Conservation (phyloP, 2,888 invertebrate species). For the Melieria omissa region DNA sequence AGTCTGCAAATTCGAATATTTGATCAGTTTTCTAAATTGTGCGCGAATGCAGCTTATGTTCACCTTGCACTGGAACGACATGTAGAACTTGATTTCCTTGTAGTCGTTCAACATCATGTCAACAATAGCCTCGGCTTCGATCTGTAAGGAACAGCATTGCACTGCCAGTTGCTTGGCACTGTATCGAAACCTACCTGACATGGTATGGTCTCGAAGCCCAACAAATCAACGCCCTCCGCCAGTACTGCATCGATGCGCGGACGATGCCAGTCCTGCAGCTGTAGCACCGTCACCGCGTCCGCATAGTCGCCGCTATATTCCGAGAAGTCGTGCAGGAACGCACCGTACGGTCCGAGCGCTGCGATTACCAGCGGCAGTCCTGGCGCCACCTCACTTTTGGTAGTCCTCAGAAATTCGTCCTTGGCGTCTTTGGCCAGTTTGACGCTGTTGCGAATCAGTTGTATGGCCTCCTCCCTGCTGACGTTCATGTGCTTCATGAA, state of each 20-base stretch:
- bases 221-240: constrained; percentile 82
- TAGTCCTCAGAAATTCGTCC: constrained; percentile 64
- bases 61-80: constrained; percentile 82
- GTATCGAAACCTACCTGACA: constrained; percentile 69
- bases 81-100: constrained; percentile 82
- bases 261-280: constrained; percentile 85
- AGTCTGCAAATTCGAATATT: constrained; percentile 66
- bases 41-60: too few relatives aligned
- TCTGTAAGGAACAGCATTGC: constrained; percentile 39
- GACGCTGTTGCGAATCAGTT: constrained; percentile 80
- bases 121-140: constrained; percentile 85
- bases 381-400: constrained; percentile 39
- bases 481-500: constrained; percentile 79
- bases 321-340: constrained; percentile 88
- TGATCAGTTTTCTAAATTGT: neutral
- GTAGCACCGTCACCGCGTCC: constrained; percentile 73
- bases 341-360: constrained; percentile 93
- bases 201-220: constrained; percentile 94
- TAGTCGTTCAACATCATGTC: constrained; percentile 78
- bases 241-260: constrained; percentile 80
- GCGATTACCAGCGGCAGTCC: constrained; percentile 79
- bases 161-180: too few relatives aligned
- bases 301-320: constrained; percentile 90
- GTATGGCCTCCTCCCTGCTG: constrained; percentile 73
- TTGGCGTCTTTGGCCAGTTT: constrained; percentile 78